phyloP scores from a whole-genome alignment of 2,113 vertebrate genomes.

The Caracal caracal region DNA sequence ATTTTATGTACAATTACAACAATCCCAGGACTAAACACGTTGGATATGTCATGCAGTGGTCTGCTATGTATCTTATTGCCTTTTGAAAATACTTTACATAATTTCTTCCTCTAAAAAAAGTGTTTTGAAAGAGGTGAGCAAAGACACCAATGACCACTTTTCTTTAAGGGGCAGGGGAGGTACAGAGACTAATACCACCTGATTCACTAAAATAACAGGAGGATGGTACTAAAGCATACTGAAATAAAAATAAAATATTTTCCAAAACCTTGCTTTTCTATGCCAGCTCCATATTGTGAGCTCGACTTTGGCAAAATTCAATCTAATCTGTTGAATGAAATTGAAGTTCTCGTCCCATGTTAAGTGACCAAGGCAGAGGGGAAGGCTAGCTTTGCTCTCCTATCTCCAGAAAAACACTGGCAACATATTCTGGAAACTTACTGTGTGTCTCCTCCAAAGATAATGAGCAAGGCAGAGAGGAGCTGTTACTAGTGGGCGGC shows the following conservation, averaged over 20 bases:
- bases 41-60: background rate
- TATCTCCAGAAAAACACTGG: background rate
- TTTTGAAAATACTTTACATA: slow-evolving; percentile 14
- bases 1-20: background rate
- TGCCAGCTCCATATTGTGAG: background rate
- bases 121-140: background rate
- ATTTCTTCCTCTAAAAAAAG: slow-evolving; percentile 21
- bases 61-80: background rate
- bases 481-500: background rate
- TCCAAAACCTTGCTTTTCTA: background rate
- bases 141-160: background rate
- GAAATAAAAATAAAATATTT: slow-evolving; percentile 34
- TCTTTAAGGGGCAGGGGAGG: background rate
- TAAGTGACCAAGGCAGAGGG: background rate
- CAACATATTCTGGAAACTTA: background rate
- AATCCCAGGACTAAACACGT: background rate
- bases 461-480: background rate
- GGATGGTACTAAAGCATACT: background rate
- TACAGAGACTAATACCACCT: background rate
- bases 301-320: background rate
- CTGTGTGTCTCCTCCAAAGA: background rate
- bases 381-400: background rate
- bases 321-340: background rate
- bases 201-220: background rate
- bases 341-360: background rate